Base-by-base conservation (phyloP, 1,140 invertebrate genomes). In the Lasioglossum baleicum region DNA sequence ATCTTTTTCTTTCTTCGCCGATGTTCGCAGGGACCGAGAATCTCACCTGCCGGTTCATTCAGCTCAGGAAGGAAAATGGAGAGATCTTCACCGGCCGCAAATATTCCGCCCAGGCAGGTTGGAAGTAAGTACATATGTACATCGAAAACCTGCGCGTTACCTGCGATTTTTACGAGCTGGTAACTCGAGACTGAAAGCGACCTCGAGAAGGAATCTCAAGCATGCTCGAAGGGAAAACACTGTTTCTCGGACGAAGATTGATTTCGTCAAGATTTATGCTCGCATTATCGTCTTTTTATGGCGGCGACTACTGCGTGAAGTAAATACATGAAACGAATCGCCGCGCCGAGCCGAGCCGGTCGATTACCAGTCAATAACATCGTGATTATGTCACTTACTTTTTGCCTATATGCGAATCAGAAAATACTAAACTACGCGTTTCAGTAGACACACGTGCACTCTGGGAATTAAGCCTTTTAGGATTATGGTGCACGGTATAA, bases 81-180 rank as follows among this genome's bases (percentile, higher is more conserved):
- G 90, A 90, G 78, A 81, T 90, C 67, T 90, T 90, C 82, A 89
- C 88, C n/a, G 88, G 88, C 42, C 85, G 89, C 68, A 91, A 89
- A 84, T 90, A 90, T 79, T 90, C 90, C 7, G 88, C 89, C 20
- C 89, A 88, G 63, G 86, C 82, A 68, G 89, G 90, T 58, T 87
- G 88, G 88, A 85, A 90, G 88, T 89, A 79, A 90, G 89, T 89
- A 88, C 22, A 81, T 58, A 48, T 22, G 40, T 6, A 2, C 11
- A 70, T 70, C n/a, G 17, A 17, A 11, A 48, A 48, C 44, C 8
- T 48, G 44, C 48, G 48, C 48, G 48, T 15, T 20, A 20, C 51
- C 51, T 15, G 15, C 5, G 17, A n/a, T 20, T 56, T 73, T 44
- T 11, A 64, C 26, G 40, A 6, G 40, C 15, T 17, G 35, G 26